Evolutionary conservation across 35 echinoderm and acorn worm species (phyloP).

Genomic region (Heliocidaris tuberculata): DNA sequence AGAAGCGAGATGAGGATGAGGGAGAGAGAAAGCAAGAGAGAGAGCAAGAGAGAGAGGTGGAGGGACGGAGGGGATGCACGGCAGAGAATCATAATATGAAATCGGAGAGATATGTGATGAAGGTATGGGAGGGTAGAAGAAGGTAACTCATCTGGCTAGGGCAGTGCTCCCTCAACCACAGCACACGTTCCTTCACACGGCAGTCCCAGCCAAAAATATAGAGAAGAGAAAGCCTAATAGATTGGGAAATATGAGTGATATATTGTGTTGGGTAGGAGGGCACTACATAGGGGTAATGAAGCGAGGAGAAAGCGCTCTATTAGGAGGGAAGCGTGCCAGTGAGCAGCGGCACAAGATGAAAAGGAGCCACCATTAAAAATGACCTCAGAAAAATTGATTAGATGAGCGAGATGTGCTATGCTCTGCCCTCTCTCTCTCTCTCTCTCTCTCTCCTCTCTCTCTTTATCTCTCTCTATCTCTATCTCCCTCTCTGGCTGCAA

Average conservation of each 20-base stretch:
- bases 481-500: background rate
- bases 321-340: background rate
- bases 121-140: background rate
- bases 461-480: too few species aligned
- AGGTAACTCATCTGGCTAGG: background rate
- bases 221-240: background rate
- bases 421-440: background rate
- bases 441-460: background rate
- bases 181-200: background rate
- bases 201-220: background rate
- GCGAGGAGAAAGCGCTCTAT: conserved; percentile 21
- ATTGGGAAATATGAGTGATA: conserved; percentile 3
- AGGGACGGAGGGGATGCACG: background rate
- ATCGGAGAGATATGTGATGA: background rate
- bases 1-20: background rate
- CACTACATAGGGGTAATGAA: background rate
- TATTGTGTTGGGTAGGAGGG: background rate
- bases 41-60: background rate
- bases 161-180: background rate
- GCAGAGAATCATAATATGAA: background rate
- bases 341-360: conserved; percentile 29
- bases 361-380: background rate
- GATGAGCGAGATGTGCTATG: background rate
- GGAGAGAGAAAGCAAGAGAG: background rate
- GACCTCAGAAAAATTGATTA: conserved; percentile 16